Base-by-base conservation (phyloP, 2,888 invertebrate genomes). In the Luperina testacea region DNA sequence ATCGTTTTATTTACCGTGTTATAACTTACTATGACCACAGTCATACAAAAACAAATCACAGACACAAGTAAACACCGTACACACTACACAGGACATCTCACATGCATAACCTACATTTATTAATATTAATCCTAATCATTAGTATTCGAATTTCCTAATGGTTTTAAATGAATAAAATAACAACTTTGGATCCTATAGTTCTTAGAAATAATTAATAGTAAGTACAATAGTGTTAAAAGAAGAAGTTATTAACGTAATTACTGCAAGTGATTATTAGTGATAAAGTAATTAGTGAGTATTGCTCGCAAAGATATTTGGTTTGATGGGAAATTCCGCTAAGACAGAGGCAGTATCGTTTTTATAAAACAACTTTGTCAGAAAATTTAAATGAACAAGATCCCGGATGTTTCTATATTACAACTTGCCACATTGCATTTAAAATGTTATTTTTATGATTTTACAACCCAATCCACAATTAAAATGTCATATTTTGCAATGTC, bases 1-100 rank as follows among this genome's bases (percentile, higher is more conserved):
- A 63, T 82, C 2, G 65, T 85, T 88, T 87, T 83, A 84, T 88
- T 90, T 80, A 76, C 80, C 76, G 13, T 38, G 15, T 61, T 45
- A 6, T 48, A n/a, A 45, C 53, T 42, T 61, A 51, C 6, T 11
- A 17, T 51, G 24, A 53, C 2, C 7, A 67, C 51, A n/a, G 9
- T 65, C 45, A 65, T 11, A 24, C n/a, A 59, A 42, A 59, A 32
- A 51, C 24, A 7, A n/a, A n/a, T 67, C 15, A 61, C 17, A 69
- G 4, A 45, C 15, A 57, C 13, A 27, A 17, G 6, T 45, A 32
- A 70, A 72, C 53, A 65, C 32, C 24, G 61, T 48, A 57, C 13
- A 38, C 4, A 27, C 53, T 48, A 57, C 13, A 38, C 4, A 27
- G 20, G 13, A 17, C 17, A 27, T 72, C 4, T 57, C 27, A 72